phyloP scores from a whole-genome alignment of 2,888 invertebrate genomes.

The Dorcus hopei region DNA sequence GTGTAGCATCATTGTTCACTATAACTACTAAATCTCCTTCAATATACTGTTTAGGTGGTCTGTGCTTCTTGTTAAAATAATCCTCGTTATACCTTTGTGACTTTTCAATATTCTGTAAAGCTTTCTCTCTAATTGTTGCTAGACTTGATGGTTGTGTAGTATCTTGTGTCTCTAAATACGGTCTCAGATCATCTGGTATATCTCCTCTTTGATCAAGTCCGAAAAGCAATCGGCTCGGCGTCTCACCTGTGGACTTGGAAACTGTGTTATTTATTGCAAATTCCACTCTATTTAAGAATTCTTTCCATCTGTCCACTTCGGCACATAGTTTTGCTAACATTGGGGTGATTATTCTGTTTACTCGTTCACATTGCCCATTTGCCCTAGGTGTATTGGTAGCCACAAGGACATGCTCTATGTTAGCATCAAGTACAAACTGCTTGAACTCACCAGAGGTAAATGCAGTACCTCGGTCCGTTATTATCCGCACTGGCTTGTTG shows the following conservation, averaged over 20 bases:
- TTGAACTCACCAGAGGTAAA: constrained; percentile 32
- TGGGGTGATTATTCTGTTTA: constrained; percentile 26
- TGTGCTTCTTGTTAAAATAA: constrained; percentile 19
- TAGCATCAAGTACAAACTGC: constrained; percentile 21
- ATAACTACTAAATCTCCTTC: constrained; percentile 27
- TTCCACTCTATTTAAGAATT: constrained; percentile 15
- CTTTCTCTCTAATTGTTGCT: neutral
- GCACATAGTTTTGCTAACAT: constrained; percentile 28
- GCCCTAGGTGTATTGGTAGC: constrained; percentile 31
- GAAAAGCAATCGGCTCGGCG: constrained; percentile 4
- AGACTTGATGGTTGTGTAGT: constrained; percentile 15
- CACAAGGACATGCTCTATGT: constrained; percentile 28
- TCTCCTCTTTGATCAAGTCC: constrained; percentile 11
- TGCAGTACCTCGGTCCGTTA: constrained; percentile 31
- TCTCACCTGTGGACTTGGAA: constrained; percentile 13
- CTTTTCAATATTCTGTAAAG: constrained; percentile 11
- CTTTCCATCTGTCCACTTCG: constrained; percentile 26
- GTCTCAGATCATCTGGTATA: constrained; percentile 4
- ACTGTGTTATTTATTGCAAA: constrained; percentile 25
- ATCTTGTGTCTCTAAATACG: constrained; percentile 7
- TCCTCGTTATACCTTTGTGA: constrained; percentile 9
- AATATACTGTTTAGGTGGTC: constrained; percentile 18
- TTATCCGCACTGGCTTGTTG: constrained; percentile 23
- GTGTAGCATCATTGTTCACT: constrained; percentile 21
- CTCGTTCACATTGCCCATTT: constrained; percentile 34